phyloP scores from a whole-genome alignment of 2,888 invertebrate species.

The Tenthredo scrophulariae region DNA sequence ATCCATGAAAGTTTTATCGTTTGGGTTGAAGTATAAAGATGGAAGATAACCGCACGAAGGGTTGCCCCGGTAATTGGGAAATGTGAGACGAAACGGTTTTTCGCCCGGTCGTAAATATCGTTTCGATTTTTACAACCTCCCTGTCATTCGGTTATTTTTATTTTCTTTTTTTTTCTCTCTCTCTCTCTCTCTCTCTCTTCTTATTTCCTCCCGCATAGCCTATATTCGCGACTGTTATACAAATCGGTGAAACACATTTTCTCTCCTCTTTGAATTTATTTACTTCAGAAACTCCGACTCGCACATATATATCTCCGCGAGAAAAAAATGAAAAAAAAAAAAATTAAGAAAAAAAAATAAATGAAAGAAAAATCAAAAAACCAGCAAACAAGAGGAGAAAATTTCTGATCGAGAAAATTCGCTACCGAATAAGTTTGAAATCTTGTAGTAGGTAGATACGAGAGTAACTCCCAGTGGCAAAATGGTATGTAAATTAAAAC shows the following conservation, averaged over 20 bases:
- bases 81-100: conserved; percentile 59
- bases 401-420: conserved; percentile 20
- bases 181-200: not conserved
- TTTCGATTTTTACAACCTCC: conserved; percentile 40
- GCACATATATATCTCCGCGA: not conserved
- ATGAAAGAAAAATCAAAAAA: not conserved
- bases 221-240: not conserved
- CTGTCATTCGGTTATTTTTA: conserved; percentile 2
- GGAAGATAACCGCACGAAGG: conserved; percentile 52
- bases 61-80: conserved; percentile 61
- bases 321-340: not conserved
- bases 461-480: conserved; percentile 36
- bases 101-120: conserved; percentile 46
- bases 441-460: not conserved
- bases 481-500: conserved; percentile 56
- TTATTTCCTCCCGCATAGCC: not conserved
- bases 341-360: not conserved
- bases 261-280: not conserved
- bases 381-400: not conserved
- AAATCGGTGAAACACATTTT: not conserved
- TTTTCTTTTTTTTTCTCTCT: not conserved
- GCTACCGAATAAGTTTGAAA: conserved; percentile 20
- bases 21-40: conserved; percentile 51
- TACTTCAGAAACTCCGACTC: not conserved
- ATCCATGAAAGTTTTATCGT: conserved; percentile 58